Conservation (phyloP, 2,113 vertebrate genomes). For the Muntiacus reevesi region DNA sequence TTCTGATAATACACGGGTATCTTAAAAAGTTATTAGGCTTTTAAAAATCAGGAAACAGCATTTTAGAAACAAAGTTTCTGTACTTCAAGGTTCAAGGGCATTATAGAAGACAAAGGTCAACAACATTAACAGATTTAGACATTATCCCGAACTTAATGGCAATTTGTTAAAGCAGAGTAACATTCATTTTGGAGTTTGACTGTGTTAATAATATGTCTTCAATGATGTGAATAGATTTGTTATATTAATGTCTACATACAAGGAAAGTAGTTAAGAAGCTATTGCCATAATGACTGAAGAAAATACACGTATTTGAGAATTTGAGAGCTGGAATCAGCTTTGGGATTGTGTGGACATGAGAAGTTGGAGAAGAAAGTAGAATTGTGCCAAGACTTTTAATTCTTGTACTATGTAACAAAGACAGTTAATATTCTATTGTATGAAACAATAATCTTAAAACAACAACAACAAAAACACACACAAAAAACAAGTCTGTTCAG, state of each 20-base stretch:
- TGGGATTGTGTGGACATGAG: background rate
- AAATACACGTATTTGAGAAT: background rate
- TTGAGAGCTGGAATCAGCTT: background rate
- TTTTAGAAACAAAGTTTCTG: background rate
- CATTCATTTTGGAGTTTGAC: background rate
- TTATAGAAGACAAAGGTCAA: background rate
- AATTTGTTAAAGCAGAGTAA: background rate
- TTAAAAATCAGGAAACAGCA: background rate
- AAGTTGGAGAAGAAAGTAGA: background rate
- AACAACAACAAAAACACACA: too few species aligned
- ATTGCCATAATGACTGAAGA: background rate
- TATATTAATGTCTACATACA: background rate
- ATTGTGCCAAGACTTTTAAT: background rate
- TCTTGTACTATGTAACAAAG: too few species aligned
- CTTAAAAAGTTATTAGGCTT: background rate
- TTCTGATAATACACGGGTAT: background rate
- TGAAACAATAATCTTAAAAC: background rate
- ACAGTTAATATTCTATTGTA: background rate
- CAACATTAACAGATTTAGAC: background rate
- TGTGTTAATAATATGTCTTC: background rate
- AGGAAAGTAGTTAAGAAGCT: background rate
- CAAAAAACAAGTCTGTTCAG: background rate
- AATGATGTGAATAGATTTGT: background rate
- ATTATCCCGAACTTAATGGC: background rate
- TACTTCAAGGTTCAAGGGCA: background rate